Evolutionary conservation across 2,888 invertebrate species (phyloP).

Genomic region (Eupithecia pulchellata): DNA sequence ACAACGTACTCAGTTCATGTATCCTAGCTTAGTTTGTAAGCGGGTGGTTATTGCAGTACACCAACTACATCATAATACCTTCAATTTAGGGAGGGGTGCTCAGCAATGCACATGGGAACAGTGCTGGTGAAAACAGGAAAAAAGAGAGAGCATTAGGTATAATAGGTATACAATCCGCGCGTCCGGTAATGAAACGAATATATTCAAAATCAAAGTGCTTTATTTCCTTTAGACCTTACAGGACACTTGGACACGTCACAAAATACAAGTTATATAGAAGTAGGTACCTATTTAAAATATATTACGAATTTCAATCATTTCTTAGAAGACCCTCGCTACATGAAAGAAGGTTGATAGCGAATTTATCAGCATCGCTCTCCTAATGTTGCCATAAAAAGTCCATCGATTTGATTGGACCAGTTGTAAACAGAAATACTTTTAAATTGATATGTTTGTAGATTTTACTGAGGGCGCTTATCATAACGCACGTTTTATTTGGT

Average conservation of each 20-base stretch:
- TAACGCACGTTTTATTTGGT: too few relatives aligned
- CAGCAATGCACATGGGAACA: neutral
- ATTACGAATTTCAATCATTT: slow-evolving; percentile 23
- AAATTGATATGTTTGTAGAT: neutral
- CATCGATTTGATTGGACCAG: slow-evolving; percentile 17
- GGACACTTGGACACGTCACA: too few relatives aligned
- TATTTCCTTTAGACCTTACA: too few relatives aligned
- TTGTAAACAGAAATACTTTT: slow-evolving; percentile 17
- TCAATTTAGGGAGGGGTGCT: neutral
- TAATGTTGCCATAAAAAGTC: slow-evolving; percentile 25
- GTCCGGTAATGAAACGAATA: neutral
- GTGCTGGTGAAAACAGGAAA: neutral
- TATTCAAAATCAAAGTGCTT: slow-evolving; percentile 8
- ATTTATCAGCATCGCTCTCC: slow-evolving; percentile 18
- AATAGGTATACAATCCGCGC: neutral
- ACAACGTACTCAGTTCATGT: neutral
- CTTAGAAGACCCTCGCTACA: slow-evolving; percentile 4
- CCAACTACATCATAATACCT: neutral
- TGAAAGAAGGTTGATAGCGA: slow-evolving; percentile 1
- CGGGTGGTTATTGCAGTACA: neutral
- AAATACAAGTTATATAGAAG: too few relatives aligned
- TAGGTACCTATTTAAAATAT: slow-evolving; percentile 13
- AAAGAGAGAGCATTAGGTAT: neutral
- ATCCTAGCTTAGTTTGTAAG: neutral
- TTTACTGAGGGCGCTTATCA: neutral